Conservation (phyloP, 64 coral and sea anemone genomes). For the Porites australiensis region DNA sequence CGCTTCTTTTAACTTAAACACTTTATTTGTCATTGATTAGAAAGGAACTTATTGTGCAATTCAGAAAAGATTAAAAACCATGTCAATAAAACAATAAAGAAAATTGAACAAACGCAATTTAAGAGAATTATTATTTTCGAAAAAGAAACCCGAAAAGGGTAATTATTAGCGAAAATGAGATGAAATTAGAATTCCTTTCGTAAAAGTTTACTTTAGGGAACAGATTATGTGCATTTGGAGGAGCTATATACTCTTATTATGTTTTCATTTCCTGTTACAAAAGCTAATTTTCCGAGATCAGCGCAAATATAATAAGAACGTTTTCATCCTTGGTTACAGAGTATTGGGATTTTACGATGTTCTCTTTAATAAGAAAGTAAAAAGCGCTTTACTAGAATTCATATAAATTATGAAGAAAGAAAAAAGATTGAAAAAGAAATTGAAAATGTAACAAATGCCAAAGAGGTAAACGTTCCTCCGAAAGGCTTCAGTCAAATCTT, state of each 20-base stretch:
- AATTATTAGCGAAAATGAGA: not conserved
- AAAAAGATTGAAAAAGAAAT: too few species aligned
- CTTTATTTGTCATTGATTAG: slow-evolving; percentile 26
- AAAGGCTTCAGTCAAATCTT: too few species aligned
- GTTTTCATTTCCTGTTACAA: slow-evolving; percentile 31
- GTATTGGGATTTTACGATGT: not conserved
- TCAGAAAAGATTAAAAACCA: not conserved
- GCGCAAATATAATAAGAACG: not conserved
- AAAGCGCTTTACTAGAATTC: too few species aligned
- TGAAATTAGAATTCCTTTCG: not conserved
- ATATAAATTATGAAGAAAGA: too few species aligned
- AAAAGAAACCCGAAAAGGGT: not conserved
- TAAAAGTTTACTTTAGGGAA: not conserved
- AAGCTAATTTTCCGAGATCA: slow-evolving; percentile 36
- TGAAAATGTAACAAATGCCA: too few species aligned
- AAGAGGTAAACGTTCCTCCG: too few species aligned
- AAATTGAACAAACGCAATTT: slow-evolving; percentile 8
- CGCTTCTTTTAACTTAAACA: not conserved
- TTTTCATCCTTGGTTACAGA: not conserved
- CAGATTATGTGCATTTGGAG: not conserved
- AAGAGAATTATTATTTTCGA: not conserved
- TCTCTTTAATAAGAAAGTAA: too few species aligned
- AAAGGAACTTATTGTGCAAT: not conserved
- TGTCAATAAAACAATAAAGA: slow-evolving; percentile 6
- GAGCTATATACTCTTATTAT: not conserved